Base-by-base conservation (phyloP, 2,888 invertebrate species). In the Diploptera punctata region DNA sequence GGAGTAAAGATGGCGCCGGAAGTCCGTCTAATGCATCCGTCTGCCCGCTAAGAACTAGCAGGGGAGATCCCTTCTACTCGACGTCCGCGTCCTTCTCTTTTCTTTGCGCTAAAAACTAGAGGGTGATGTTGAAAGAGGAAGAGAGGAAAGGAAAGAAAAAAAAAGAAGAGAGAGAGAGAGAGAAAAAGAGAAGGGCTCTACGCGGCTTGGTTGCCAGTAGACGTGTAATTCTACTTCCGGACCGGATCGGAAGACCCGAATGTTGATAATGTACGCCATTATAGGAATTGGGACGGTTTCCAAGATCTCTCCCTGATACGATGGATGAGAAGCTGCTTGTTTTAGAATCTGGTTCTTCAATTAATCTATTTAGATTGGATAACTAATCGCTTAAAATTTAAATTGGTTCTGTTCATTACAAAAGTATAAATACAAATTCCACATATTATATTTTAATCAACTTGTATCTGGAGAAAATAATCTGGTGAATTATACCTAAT, bases 21-120 rank as follows among this genome's bases (percentile, higher is more conserved):
- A 74, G 75, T 75, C 75, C 75, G 75, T 69, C 75, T 75, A 75
- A 75, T 75, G 75, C 75, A 75, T 75, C 75, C 75, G 75, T 73
- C 75, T 75, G 75, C 44, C 71, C 75, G 73, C 67, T 72, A 72
- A 68, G 60, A 68, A 68, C 72, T 54, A 49, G 62, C 31, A 44
- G 47, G 57, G 67, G 57, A 49, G 52, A 44, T 52, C 71, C 47
- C 52, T 24, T 21, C 18, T 33, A 21, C n/a, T n/a, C 33, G 33
- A 5, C 10, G 10, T 33, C 33, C 7, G 7, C 70, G 43, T 31
- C 57, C 61, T 49, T 44, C 67, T 67, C 52, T 47, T 31, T 71
- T 67, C 57, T 67, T 54, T 70, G 47, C 31, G 38, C 67, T 38
- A 60, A 68, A 61, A 61, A 60, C 61, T 47, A 47, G 38, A 54